A percentile compares a stretch with the other conserved stretches of the same genome.
Evolutionary conservation across 2,888 invertebrate genomes (phyloP).

Genomic region (Thymelicus acteon): DNA sequence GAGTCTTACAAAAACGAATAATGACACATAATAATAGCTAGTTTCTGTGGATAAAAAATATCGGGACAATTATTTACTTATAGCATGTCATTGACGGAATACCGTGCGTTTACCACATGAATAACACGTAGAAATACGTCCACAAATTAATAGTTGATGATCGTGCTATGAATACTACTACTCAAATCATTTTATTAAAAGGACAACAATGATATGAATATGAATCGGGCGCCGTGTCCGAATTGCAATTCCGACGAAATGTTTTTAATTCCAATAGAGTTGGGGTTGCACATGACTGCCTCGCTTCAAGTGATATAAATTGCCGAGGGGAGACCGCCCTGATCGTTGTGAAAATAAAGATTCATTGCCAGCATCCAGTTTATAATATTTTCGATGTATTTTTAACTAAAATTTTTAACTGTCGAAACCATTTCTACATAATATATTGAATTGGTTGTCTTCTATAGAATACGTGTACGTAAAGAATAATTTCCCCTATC

Average conservation of each 20-base stretch:
- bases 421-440: too few relatives aligned
- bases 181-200: conserved; percentile 15
- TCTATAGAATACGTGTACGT: too few relatives aligned
- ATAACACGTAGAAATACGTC: not conserved
- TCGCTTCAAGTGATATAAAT: conserved; percentile 46
- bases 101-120: too few relatives aligned
- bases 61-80: too few relatives aligned
- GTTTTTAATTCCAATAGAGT: conserved; percentile 46
- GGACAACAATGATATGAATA: conserved; percentile 30
- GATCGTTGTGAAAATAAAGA: conserved; percentile 29
- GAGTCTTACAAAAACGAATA: not conserved
- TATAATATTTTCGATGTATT: conserved; percentile 19
- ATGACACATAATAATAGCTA: too few relatives aligned
- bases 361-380: conserved; percentile 17
- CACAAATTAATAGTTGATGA: not conserved
- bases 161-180: not conserved
- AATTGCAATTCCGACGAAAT: conserved; percentile 44
- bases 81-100: too few relatives aligned
- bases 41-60: too few relatives aligned
- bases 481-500: too few relatives aligned
- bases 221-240: conserved; percentile 25
- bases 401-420: not conserved
- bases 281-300: conserved; percentile 42
- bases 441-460: too few relatives aligned
- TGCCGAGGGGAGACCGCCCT: conserved; percentile 42